Conservation (phyloP, 2,113 vertebrate genomes). For the Trogon surrucura region DNA sequence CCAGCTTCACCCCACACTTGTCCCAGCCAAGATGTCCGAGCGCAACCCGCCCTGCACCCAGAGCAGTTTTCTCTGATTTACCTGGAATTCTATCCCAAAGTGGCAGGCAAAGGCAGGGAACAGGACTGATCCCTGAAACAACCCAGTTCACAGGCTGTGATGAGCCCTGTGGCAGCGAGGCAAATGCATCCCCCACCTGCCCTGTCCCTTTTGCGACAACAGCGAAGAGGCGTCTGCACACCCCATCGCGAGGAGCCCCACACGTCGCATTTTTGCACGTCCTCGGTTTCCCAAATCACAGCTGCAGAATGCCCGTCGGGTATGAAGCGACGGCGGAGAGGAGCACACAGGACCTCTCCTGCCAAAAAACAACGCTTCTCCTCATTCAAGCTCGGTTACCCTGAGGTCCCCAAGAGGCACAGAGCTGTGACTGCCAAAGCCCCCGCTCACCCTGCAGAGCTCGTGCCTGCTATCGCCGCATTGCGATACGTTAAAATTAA, state of each 20-base stretch:
- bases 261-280: not conserved
- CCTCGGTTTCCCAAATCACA: not conserved
- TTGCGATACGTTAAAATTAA: not conserved
- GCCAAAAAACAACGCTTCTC: fast-evolving
- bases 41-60: fast-evolving
- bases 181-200: fast-evolving
- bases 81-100: not conserved
- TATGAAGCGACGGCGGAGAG: not conserved
- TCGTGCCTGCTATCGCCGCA: not conserved
- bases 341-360: not conserved
- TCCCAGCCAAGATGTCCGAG: not conserved
- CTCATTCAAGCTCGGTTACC: not conserved
- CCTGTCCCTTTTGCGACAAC: not conserved
- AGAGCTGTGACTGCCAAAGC: fast-evolving
- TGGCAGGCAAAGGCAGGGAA: not conserved
- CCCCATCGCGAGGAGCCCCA: too few species aligned
- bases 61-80: not conserved
- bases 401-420: not conserved
- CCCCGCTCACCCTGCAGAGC: not conserved
- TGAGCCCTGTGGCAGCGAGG: not conserved
- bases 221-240: not conserved
- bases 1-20: fast-evolving
- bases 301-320: not conserved
- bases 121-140: fast-evolving
- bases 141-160: not conserved